A percentile compares a stretch with the other conserved stretches of the same genome.
Evolutionary conservation across 2,797 vertebrate species (phyloP).

Genomic region (Liasis olivaceus): DNA sequence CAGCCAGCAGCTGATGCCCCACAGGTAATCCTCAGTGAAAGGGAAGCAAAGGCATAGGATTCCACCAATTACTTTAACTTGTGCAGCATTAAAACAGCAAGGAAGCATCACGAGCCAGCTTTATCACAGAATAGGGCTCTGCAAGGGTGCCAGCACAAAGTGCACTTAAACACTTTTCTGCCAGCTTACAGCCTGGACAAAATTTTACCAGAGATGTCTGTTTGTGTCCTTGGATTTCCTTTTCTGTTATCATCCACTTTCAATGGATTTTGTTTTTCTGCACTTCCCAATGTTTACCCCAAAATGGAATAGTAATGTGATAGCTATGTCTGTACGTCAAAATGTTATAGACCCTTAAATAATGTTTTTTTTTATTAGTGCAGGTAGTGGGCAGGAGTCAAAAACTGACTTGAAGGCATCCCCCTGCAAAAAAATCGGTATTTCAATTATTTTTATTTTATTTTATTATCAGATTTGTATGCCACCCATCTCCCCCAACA

Average conservation of each 20-base stretch:
- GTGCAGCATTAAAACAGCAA: background rate
- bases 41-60: background rate
- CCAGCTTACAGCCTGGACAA: background rate
- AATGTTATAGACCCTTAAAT: background rate
- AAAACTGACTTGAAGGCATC: background rate
- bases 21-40: background rate
- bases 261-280: background rate
- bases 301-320: background rate
- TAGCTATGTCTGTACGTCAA: background rate
- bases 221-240: background rate
- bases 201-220: background rate
- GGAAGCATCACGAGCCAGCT: background rate
- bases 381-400: background rate
- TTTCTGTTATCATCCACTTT: background rate
- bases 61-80: background rate
- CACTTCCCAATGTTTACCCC: background rate
- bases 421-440: background rate
- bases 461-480: too few species aligned
- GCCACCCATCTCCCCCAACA: too few species aligned
- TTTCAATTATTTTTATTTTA: background rate
- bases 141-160: background rate
- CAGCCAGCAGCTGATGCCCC: background rate
- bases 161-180: too few species aligned
- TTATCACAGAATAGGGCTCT: background rate
- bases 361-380: background rate